Conservation (phyloP, 2,113 vertebrate genomes). For the Perca fluviatilis region DNA sequence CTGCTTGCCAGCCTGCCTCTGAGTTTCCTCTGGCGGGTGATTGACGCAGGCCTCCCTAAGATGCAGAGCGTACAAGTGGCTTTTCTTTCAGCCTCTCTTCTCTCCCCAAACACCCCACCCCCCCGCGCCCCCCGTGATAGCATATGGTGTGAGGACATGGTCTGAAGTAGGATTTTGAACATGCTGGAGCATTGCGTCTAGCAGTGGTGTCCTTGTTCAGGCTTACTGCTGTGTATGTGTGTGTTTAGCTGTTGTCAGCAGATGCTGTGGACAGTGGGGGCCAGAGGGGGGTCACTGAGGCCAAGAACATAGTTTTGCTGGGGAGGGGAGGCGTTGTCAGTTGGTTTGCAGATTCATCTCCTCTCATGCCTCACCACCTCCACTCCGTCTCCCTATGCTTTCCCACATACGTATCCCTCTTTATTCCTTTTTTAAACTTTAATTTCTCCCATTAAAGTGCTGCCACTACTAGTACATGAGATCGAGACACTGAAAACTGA, state of each 20-base stretch:
- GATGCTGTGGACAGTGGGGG: constrained; percentile 47
- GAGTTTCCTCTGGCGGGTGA: constrained; percentile 52
- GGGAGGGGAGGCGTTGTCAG: constrained; percentile 29
- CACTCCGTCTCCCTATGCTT: not conserved
- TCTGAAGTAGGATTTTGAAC: constrained; percentile 45
- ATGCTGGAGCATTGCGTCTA: constrained; percentile 5
- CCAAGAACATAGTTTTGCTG: constrained; percentile 53
- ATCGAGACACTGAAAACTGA: constrained; percentile 72
- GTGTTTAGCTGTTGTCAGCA: constrained; percentile 61
- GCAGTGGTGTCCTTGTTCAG: constrained; percentile 5
- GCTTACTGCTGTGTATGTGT: constrained; percentile 23
- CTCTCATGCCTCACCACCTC: constrained; percentile 25
- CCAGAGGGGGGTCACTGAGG: constrained; percentile 55
- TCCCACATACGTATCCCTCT: not conserved
- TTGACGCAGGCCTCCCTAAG: constrained; percentile 64
- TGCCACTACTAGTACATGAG: constrained; percentile 21
- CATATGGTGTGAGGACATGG: constrained; percentile 64
- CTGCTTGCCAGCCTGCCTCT: constrained; percentile 45
- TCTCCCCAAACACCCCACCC: too few species aligned
- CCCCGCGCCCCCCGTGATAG: constrained; percentile 28
- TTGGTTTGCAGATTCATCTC: constrained; percentile 33
- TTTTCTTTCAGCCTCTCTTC: constrained; percentile 53
- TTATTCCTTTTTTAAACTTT: not conserved
- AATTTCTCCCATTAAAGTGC: constrained; percentile 14
- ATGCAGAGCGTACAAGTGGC: constrained; percentile 58